A percentile compares a stretch with the other conserved stretches of the same genome.
Evolutionary conservation across 1,140 invertebrate species (phyloP).

Genomic region (Drosophila pseudoananassae): DNA sequence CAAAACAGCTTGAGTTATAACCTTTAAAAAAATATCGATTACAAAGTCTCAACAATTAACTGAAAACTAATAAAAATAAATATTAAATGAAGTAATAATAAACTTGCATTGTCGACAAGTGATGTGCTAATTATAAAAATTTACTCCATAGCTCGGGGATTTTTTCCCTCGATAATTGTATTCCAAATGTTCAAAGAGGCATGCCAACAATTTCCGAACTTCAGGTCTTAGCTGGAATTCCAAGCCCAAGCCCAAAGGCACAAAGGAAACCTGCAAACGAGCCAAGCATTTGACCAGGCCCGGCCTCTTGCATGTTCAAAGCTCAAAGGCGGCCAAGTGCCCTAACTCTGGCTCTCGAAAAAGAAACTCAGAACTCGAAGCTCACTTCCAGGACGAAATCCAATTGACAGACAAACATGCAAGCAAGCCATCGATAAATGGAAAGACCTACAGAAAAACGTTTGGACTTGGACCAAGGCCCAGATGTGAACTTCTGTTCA

Average conservation of each 20-base stretch:
- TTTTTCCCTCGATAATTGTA: neutral
- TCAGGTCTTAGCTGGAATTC: conserved; percentile 32
- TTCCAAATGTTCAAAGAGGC: conserved; percentile 29
- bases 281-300: conserved; percentile 30
- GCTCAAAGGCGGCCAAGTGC: conserved; percentile 44
- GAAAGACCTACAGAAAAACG: conserved; percentile 44
- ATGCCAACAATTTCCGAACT: conserved; percentile 32
- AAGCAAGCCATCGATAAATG: conserved; percentile 49
- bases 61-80: too few relatives aligned
- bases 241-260: conserved; percentile 23
- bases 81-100: too few relatives aligned
- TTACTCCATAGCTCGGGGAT: neutral
- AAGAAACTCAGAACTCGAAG: conserved; percentile 39
- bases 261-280: conserved; percentile 41
- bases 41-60: too few relatives aligned
- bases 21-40: too few relatives aligned
- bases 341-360: conserved; percentile 26
- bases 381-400: conserved; percentile 50
- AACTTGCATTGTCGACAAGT: neutral
- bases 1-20: neutral
- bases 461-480: conserved; percentile 36
- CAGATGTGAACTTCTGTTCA: conserved; percentile 20
- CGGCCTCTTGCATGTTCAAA: conserved; percentile 39
- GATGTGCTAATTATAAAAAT: conserved; percentile 11
- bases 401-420: conserved; percentile 63